Conservation (phyloP, 2,888 invertebrate species). For the Neoaliturus tenellus region DNA sequence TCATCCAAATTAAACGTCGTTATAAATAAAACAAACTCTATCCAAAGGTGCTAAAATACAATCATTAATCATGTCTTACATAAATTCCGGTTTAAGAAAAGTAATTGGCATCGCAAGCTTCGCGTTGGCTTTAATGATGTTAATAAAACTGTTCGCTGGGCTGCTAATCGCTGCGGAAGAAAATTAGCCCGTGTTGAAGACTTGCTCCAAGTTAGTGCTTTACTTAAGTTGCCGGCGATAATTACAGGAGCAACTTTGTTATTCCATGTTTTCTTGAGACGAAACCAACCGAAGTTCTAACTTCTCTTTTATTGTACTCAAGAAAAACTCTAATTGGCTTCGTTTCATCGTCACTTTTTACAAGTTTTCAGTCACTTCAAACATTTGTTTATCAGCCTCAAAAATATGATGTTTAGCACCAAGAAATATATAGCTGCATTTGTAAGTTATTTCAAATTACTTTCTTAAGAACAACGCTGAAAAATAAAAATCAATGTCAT, state of each 20-base stretch:
- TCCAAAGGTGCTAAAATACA: too few relatives aligned
- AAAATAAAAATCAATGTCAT: too few relatives aligned
- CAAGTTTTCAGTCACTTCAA: background rate
- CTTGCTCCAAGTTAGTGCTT: slow-evolving; percentile 52
- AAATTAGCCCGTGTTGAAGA: slow-evolving; percentile 28
- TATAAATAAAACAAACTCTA: too few relatives aligned
- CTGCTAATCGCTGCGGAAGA: slow-evolving; percentile 40
- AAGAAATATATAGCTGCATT: too few relatives aligned
- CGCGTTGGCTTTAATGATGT: background rate
- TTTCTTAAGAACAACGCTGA: too few relatives aligned
- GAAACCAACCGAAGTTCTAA: slow-evolving; percentile 8
- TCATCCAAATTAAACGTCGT: too few relatives aligned
- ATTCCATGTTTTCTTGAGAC: slow-evolving; percentile 53
- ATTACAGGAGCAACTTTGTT: slow-evolving; percentile 47
- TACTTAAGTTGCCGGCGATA: slow-evolving; percentile 45
- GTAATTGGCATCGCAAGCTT: background rate
- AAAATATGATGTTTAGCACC: too few relatives aligned
- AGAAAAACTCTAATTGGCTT: slow-evolving; percentile 44
- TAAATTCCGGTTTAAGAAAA: background rate
- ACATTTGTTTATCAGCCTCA: too few relatives aligned
- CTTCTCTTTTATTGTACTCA: slow-evolving; percentile 47
- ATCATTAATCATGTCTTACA: background rate
- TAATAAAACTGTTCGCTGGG: slow-evolving; percentile 33
- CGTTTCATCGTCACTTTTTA: slow-evolving; percentile 6
- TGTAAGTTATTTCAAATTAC: too few relatives aligned